A percentile compares a stretch with the other conserved stretches of the same genome.
These are phyloP conservation scores for Dasypolia templi DNA, from an alignment of 2,888 invertebrate genomes.

Conservation along the genomic window DNA sequence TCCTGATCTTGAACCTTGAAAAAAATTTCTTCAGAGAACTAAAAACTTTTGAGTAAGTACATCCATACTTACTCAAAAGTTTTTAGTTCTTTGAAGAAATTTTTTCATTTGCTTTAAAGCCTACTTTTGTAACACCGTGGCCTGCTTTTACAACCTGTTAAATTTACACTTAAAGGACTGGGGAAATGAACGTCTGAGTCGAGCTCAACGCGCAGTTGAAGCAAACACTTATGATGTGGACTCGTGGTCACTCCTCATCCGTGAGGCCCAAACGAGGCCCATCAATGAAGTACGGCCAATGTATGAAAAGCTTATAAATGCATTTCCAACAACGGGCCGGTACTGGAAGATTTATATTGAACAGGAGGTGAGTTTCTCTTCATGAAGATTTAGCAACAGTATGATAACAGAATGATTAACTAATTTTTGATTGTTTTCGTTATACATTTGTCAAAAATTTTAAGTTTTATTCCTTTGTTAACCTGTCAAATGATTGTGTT, in stretches of 20 bases:
- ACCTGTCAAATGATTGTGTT: background rate
- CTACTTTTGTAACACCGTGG: background rate
- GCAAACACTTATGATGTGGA: constrained; percentile 98
- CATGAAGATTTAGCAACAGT: background rate
- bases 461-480: background rate
- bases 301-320: constrained; percentile 98
- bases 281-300: constrained; percentile 97
- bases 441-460: background rate
- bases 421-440: background rate
- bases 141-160: too few relatives aligned
- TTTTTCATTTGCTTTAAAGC: background rate
- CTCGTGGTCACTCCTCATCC: constrained; percentile 98
- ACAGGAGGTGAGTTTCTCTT: constrained; percentile 93
- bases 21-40: too few relatives aligned
- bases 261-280: constrained; percentile 97
- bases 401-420: background rate
- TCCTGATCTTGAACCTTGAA: too few relatives aligned
- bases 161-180: constrained; percentile 91
- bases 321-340: constrained; percentile 98
- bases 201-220: constrained; percentile 96
- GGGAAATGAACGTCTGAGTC: constrained; percentile 95
- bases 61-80: background rate
- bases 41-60: too few relatives aligned
- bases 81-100: background rate
- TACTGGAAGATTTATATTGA: constrained; percentile 99